Conservation (phyloP, 53 echinoderm and acorn worm species). For the Apostichopus leukothele region DNA sequence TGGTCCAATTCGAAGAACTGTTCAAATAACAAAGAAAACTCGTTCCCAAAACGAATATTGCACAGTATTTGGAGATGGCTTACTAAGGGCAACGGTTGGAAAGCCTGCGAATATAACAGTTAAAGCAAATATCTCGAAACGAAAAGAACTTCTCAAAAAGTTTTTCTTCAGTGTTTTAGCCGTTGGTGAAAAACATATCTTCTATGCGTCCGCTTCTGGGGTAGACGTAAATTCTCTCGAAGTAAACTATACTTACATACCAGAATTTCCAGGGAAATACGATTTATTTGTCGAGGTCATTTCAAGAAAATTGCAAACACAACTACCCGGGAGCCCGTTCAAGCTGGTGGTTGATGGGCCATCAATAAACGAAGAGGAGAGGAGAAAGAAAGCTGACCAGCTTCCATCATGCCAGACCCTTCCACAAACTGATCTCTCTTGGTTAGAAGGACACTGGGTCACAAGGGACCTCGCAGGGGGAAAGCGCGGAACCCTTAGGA, state of each 20-base stretch:
- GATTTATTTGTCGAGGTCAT: constrained; percentile 21
- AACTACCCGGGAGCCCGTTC: constrained; percentile 13
- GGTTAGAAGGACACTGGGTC: constrained; percentile 17
- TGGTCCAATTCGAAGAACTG: not conserved
- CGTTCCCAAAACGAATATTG: not conserved
- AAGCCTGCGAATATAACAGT: not conserved
- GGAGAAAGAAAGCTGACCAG: not conserved
- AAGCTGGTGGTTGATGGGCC: constrained; percentile 4
- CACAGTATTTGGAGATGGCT: constrained; percentile 15
- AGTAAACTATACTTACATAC: constrained; percentile 1
- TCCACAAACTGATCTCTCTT: not conserved
- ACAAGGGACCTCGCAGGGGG: constrained; percentile 1
- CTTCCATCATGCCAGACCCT: constrained; percentile 23
- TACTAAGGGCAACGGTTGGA: not conserved
- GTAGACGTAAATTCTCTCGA: not conserved
- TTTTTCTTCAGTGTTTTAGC: constrained; percentile 23
- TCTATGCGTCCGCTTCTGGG: not conserved
- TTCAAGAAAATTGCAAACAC: not conserved
- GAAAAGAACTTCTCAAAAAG: not conserved
- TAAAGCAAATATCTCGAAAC: not conserved
- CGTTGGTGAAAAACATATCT: constrained; percentile 19
- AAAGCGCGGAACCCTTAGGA: not conserved
- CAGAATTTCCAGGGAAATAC: constrained; percentile 15
- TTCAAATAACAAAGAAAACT: not conserved
- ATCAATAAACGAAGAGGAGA: no score